A percentile compares a stretch with the other conserved stretches of the same genome.
phyloP scores from a whole-genome alignment of 2,797 vertebrate genomes.

The Gorsachius magnificus region DNA sequence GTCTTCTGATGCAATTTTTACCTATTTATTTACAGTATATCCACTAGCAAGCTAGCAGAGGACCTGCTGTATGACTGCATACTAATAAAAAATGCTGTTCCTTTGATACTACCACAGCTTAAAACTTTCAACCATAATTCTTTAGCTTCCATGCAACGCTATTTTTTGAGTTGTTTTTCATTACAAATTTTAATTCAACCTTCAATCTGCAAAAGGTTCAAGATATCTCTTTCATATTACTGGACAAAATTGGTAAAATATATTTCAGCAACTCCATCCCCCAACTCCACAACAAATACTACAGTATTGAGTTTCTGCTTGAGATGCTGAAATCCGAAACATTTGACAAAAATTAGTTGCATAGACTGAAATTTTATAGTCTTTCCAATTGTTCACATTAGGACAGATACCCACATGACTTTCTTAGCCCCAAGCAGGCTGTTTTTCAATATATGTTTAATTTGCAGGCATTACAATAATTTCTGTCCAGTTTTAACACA shows the following conservation, averaged over 20 bases:
- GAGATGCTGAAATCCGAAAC: background rate
- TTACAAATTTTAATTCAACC: background rate
- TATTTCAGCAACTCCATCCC: background rate
- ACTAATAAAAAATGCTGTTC: background rate
- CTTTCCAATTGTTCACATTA: background rate
- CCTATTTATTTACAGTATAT: background rate
- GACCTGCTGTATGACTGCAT: background rate
- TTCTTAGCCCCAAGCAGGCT: background rate
- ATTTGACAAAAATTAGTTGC: background rate
- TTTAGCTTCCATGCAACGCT: background rate
- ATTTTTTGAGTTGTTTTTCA: background rate
- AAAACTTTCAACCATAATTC: background rate
- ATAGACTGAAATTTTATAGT: background rate
- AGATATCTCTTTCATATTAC: background rate
- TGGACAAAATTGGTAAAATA: background rate
- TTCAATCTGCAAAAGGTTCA: background rate
- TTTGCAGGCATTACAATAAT: background rate
- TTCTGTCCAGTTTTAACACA: constrained; percentile 58
- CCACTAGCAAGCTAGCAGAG: background rate
- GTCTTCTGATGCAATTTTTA: background rate
- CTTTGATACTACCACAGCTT: background rate
- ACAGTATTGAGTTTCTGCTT: background rate
- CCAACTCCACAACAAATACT: background rate
- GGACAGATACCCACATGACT: background rate
- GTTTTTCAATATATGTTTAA: background rate